Evolutionary conservation across 2,888 invertebrate genomes (phyloP), one percentile per base, ranked within the genome.

Genomic region (Heteropelma amictum): DNA sequence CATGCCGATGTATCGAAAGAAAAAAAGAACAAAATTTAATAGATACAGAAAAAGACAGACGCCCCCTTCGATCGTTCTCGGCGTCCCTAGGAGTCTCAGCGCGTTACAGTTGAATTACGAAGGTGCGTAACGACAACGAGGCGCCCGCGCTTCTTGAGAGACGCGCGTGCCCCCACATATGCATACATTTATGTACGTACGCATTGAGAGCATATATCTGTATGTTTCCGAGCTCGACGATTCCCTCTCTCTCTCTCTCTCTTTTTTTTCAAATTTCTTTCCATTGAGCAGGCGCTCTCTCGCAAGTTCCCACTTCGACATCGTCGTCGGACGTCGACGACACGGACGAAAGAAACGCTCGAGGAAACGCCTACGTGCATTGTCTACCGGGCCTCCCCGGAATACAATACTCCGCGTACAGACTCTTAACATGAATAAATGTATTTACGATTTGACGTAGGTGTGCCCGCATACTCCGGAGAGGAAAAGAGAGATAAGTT

Each of bases 331-430:
- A 38, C 56, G 64, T 76, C 77, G 78, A 83, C 67, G 56, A 67
- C 75, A 74, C 42, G 49, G 70, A 79, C 76, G 78, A 83, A 83
- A 83, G 83, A 84, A 83, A 69, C 76, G 60, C 65, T 81, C 76
- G 80, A 80, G 82, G 83, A 83, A 82, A 85, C 87, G 87, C 88
- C 88, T 84, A 85, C 87, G 85, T 85, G 84, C 86, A 87, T 88
- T 88, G 88, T 88, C 84, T 85, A 86, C 81, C 81, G 78, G 81
- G 79, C 82, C 75, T 75, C 65, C 72, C 71, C 83, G 80, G 85
- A 87, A 87, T 87, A 88, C 88, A 88, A 88, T 88, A 86, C 87
- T 86, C 83, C 23, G 81, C 81, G 83, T 83, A 84, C 82, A 72
- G 65, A 76, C 72, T 61, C 83, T 84, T 47, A 83, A 84, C 84